These are phyloP conservation scores for Picus viridis DNA, from an alignment of 2,797 vertebrate genomes.

Conservation along the genomic window DNA sequence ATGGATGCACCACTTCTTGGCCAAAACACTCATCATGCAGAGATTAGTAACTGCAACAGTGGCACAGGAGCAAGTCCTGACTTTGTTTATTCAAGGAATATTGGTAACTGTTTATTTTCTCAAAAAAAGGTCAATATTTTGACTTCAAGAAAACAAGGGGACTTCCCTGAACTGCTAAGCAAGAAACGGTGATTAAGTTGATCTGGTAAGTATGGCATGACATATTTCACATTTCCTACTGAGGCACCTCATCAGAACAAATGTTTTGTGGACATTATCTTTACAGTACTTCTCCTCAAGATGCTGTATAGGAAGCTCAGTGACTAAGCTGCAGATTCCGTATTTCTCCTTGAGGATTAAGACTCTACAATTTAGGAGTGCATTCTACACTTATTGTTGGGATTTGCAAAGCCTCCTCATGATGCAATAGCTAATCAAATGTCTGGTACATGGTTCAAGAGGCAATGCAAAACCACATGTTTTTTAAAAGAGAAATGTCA, in stretches of 20 bases:
- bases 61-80: neutral
- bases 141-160: neutral
- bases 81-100: neutral
- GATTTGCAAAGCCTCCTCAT: neutral
- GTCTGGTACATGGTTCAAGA: neutral
- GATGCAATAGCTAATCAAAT: neutral
- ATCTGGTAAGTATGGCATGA: neutral
- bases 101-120: neutral
- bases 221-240: neutral
- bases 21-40: neutral
- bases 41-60: neutral
- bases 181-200: neutral
- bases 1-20: neutral
- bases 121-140: neutral
- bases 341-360: neutral
- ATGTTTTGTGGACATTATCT: neutral
- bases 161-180: neutral
- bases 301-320: neutral
- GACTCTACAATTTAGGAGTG: neutral
- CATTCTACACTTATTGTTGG: neutral
- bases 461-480: neutral
- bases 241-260: neutral
- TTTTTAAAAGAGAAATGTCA: neutral
- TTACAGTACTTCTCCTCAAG: neutral
- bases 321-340: neutral